These are phyloP conservation scores for Chiloscyllium punctatum DNA, from an alignment of 2,797 vertebrate genomes.

Conservation along the genomic window DNA sequence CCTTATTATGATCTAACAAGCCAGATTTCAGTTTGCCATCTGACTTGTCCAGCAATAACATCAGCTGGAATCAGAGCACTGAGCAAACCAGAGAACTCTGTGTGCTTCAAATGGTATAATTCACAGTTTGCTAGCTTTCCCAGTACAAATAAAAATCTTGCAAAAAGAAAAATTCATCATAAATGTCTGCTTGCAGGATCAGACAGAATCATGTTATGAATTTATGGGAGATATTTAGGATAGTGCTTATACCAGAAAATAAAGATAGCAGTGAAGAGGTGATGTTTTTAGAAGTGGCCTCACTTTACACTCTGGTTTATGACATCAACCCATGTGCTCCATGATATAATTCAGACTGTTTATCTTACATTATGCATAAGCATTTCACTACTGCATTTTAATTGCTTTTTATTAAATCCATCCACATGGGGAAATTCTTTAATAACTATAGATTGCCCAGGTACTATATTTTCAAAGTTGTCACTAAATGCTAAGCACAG, in stretches of 20 bases:
- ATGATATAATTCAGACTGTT: constrained; percentile 1
- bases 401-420: not conserved
- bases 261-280: not conserved
- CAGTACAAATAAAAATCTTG: no score
- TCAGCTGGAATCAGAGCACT: no score
- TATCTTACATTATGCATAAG: not conserved
- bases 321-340: not conserved
- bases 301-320: not conserved
- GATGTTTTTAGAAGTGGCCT: not conserved
- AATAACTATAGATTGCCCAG: not conserved
- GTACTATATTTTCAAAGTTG: not conserved
- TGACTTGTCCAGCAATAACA: no score
- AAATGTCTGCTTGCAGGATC: constrained; percentile 14
- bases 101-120: no score
- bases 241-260: not conserved
- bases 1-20: no score
- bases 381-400: not conserved
- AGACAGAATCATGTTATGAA: not conserved
- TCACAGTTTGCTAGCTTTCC: no score
- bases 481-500: not conserved
- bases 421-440: not conserved
- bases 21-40: no score
- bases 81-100: no score
- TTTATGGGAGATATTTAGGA: not conserved
- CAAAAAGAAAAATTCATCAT: not conserved